Evolutionary conservation across 2,113 vertebrate species (phyloP), one percentile per base, ranked within the genome.

Genomic region (Sebastes fasciatus): DNA sequence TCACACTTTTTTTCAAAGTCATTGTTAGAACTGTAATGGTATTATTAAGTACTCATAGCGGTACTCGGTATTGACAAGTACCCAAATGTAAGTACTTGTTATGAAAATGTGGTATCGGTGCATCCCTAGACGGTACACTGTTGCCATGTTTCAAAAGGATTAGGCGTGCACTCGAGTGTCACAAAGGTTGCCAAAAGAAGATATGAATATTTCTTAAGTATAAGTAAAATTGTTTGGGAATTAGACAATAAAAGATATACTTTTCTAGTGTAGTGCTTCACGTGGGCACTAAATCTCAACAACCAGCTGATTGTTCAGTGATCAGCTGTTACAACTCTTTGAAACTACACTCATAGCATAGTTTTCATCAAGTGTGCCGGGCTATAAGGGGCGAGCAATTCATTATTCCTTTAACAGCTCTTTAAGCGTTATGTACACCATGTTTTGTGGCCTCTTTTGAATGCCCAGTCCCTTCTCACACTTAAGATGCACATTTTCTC

Each of bases 401-500:
- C 63, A 3, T 55, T 16, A 2, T 19, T 45, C 45, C 58, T 61
- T 45, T n/a, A 23, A 55, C 26, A 42, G 63, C 45, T 66, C 23
- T 66, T 57, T 71, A 26, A 83, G 68, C 8, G 16, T 70, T 19
- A 66, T 73, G 62, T 76, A 49, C 43, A 40, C n/a, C n/a, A n/a
- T 63, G 55, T 74, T 52, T 65, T 84, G 68, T 55, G 49, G 42
- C 16, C 60, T 76, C 46, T 76, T 87, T 78, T 72, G 21, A 84
- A 86, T 64, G 19, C 60, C 26, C 7, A 42, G 63, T 75, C 64
- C 63, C 43, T 62, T 82, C 40, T 66, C 46, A 77, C 16, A 74
- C 64, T 61, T 77, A 16, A 49, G 48, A 17, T 21, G 6, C 57
- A 49, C 51, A 21, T 54, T 80, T 70, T 60, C 77, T 72, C 46